Evolutionary conservation across 2,888 invertebrate genomes (phyloP).

Genomic region (Aporophyla nigra): DNA sequence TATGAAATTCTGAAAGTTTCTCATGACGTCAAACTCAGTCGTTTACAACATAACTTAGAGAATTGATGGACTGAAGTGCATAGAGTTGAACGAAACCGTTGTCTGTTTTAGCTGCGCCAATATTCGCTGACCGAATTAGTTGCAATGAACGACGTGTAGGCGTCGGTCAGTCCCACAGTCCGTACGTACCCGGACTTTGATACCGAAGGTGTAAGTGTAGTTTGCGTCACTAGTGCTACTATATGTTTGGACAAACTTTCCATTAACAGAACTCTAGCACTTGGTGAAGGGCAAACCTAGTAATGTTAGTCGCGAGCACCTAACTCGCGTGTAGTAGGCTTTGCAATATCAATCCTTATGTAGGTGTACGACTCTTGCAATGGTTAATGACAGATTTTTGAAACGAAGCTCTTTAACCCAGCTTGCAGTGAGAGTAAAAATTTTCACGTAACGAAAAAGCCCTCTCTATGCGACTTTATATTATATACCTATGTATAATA

Average conservation of each 20-base stretch:
- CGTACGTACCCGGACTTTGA: conserved; percentile 79
- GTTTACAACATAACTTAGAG: conserved; percentile 41
- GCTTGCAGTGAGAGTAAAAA: too few species aligned
- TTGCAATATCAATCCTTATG: conserved; percentile 67
- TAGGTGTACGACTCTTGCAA: conserved; percentile 66
- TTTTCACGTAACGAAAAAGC: too few species aligned
- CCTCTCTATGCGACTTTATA: too few species aligned
- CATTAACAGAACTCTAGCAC: conserved; percentile 79
- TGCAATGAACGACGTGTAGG: conserved; percentile 86
- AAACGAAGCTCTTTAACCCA: too few species aligned
- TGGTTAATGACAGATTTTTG: background rate
- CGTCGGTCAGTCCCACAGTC: conserved; percentile 70
- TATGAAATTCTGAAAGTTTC: conserved; percentile 9
- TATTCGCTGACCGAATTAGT: conserved; percentile 89
- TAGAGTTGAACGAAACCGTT: conserved; percentile 75
- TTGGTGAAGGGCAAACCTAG: conserved; percentile 67
- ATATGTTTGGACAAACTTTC: conserved; percentile 78
- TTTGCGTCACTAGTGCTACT: conserved; percentile 78
- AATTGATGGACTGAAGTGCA: conserved; percentile 41
- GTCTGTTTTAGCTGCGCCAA: conserved; percentile 89
- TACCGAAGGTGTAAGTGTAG: conserved; percentile 85
- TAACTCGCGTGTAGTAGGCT: conserved; percentile 76
- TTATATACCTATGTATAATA: too few species aligned
- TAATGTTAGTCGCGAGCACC: conserved; percentile 69
- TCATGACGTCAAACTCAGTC: conserved; percentile 15